Percentiles rank a stretch among this genome's conserved stretches.
Conservation (phyloP, 2,888 invertebrate species). For the Cryptocephalus moraei region DNA sequence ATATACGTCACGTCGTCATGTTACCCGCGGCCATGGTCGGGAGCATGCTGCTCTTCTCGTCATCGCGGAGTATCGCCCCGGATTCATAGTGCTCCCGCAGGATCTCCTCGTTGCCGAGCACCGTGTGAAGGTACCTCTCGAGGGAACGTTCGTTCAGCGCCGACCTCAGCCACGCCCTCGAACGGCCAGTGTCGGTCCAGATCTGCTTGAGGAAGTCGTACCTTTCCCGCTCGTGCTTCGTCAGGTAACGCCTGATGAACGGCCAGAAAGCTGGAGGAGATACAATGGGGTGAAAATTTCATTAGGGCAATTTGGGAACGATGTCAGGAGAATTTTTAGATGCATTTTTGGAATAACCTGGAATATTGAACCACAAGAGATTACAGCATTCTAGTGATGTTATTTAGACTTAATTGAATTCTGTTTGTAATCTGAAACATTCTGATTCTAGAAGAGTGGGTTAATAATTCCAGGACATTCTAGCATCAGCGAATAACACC, state of each 20-base stretch:
- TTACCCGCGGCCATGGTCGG: constrained; percentile 80
- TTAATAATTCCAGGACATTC: no score
- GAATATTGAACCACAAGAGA: no score
- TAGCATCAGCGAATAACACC: no score
- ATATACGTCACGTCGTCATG: not conserved
- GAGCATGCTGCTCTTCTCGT: constrained; percentile 66
- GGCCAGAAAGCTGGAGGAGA: constrained; percentile 62
- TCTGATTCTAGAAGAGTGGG: no score
- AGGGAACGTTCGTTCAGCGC: constrained; percentile 85
- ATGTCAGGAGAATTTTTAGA: no score
- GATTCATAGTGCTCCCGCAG: constrained; percentile 71
- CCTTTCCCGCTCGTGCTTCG: constrained; percentile 79
- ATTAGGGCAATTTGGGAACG: no score
- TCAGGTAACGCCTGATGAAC: constrained; percentile 67
- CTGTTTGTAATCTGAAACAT: no score
- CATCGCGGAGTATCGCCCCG: constrained; percentile 74
- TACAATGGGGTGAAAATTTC: no score
- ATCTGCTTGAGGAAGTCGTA: constrained; percentile 61
- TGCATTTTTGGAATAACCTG: no score
- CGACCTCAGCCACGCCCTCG: constrained; percentile 81
- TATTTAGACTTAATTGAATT: no score
- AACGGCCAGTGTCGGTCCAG: constrained; percentile 68
- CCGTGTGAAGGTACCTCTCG: constrained; percentile 68
- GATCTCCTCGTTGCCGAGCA: constrained; percentile 54
- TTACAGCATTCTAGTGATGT: no score